phyloP scores from a whole-genome alignment of 2,113 vertebrate species.

The Sisor rabdophorus region DNA sequence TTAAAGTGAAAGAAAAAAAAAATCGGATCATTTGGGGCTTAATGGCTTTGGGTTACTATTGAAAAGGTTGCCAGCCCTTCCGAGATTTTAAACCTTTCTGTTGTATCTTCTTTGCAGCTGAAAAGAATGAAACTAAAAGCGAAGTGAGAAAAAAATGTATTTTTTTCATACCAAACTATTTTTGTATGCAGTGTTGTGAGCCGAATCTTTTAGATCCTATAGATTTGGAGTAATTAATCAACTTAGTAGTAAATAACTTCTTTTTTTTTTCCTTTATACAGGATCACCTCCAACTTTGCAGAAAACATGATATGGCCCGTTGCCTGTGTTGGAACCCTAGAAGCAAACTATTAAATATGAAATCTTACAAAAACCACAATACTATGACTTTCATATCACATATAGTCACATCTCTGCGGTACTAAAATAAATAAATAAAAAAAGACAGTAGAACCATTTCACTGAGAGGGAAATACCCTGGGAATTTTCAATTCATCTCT shows the following conservation, averaged over 20 bases:
- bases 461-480: constrained; percentile 23
- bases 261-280: constrained; percentile 24
- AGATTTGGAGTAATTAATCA: too few species aligned
- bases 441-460: neutral
- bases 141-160: neutral
- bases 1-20: neutral
- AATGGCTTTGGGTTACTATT: neutral
- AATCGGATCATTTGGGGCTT: neutral
- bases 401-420: constrained; percentile 14
- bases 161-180: neutral
- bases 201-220: neutral
- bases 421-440: neutral
- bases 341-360: constrained; percentile 32
- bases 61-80: neutral
- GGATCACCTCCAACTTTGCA: constrained; percentile 31
- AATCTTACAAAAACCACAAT: constrained; percentile 18
- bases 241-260: neutral
- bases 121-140: neutral
- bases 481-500: constrained; percentile 19
- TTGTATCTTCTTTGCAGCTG: neutral
- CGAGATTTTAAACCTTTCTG: too few species aligned
- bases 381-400: neutral
- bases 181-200: neutral
- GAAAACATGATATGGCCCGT: constrained; percentile 31
- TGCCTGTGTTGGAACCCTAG: constrained; percentile 3